phyloP scores from a whole-genome alignment of 2,113 vertebrate species.

The Pterocles burchelli region DNA sequence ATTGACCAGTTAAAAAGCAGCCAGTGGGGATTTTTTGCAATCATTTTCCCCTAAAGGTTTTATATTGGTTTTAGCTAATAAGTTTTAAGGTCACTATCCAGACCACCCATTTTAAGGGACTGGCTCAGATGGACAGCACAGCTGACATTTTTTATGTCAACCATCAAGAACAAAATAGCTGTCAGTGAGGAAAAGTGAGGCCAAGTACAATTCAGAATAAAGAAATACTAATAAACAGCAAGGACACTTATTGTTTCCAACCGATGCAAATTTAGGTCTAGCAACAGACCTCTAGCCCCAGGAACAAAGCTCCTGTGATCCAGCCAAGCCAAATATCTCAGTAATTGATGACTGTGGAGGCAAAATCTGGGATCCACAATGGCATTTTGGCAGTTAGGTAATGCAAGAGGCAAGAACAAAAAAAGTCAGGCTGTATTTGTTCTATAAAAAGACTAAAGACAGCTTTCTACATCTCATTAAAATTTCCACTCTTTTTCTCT shows the following conservation, averaged over 20 bases:
- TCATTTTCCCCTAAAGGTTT: background rate
- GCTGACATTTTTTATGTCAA: background rate
- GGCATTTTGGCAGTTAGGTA: background rate
- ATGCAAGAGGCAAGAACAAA: conserved; percentile 11
- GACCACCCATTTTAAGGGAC: background rate
- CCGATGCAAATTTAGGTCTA: conserved; percentile 27
- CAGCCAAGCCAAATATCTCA: conserved; percentile 20
- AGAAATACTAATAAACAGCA: background rate
- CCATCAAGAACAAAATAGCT: background rate
- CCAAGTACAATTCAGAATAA: background rate
- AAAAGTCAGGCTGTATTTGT: background rate
- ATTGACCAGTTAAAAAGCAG: background rate
- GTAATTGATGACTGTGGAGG: background rate
- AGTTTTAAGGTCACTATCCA: background rate
- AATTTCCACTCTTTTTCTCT: background rate
- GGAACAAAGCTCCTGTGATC: conserved; percentile 9
- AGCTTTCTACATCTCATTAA: conserved; percentile 23
- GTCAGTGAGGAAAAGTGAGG: background rate
- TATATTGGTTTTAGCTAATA: background rate
- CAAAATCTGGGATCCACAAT: conserved; percentile 34
- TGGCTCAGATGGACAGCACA: background rate
- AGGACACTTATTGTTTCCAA: conserved; percentile 25
- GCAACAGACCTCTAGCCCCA: conserved; percentile 40
- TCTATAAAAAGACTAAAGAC: conserved; percentile 36
- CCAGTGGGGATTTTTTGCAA: background rate